Base-by-base conservation (phyloP, 2,888 invertebrate species). In the Aphidius colemani region DNA sequence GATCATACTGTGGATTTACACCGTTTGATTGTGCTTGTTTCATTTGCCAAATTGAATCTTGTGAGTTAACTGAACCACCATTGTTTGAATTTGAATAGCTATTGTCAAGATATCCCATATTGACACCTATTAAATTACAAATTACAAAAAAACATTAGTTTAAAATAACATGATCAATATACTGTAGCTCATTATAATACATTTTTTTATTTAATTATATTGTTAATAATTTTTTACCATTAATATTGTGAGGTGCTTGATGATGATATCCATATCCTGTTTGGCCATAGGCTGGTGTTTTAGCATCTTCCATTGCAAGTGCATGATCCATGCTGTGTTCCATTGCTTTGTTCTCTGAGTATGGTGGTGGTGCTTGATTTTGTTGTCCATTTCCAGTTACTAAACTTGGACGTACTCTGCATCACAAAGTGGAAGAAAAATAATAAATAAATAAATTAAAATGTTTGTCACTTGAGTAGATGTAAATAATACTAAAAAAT, bases 61-160 rank as follows among this genome's bases (percentile, higher is more conserved):
- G 95, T 6, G 95, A 95, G 85, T 96, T 95, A 64, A 95, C 95
- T 75, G 95, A 95, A 71, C 95, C 95, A n/a, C 95, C 95, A 82
- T 95, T 94, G 85, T 95, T 95, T 66, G 94, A 95, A 82, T 95
- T 95, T 66, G 94, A 93, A 84, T 95, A 95, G 82, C 93, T 94
- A 84, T 94, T 94, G 82, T 95, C 95, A 84, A 94, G 89, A 84
- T 94, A 95, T 69, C 91, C 93, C 90, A 93, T 92, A 83, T 93
- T 93, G 69, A 90, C 90, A 89, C 93, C 93, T 92, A 68, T 40
- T 10, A 64, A 67, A 56, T 59, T 59, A 10, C 10, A 18, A 11
- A 39, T 30, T 59, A n/a, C n/a, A n/a, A 13, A 18, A 2, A 45
- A 10, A 43, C 3, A 41, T 45, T 45, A 8, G 8, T 55, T 40